Base-by-base conservation (phyloP, 2,797 vertebrate species). In the Gymnopithys bicolor region DNA sequence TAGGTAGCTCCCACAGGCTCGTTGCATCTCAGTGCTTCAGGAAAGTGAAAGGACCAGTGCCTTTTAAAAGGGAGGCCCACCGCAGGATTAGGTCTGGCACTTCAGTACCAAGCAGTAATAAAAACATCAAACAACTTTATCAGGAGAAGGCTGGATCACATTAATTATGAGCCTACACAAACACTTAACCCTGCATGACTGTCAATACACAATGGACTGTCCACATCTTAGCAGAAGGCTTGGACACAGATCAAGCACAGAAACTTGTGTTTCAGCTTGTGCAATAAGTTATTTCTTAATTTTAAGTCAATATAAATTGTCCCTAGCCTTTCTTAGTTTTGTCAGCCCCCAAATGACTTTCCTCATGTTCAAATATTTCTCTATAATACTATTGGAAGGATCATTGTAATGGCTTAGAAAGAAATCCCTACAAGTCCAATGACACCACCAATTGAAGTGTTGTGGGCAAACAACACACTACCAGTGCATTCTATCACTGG, bases 241-340 rank as follows among this genome's bases (percentile, higher is more conserved):
- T 94, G 88, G 90, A 93, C 51, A 18, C 21, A 28, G 33, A 68
- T 68, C 88, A 92, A 62, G 86, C 53, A 62, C 35, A 95, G 53
- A 93, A 95, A 94, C 37, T 68, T 46, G 48, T 30, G 25, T 90
- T 90, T 51, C 88, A 52, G 73, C 56, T 94, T 94, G 45, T 77
- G 83, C 68, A 94, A 67, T 48, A 76, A 45, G 14, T 77, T 56
- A 63, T 67, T 93, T 91, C 48, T 83, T 90, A 48, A 56, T 87
- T 89, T 90, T 39, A 75, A 86, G 73, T 67, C 60, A 91, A 56
- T 22, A 94, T 70, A 70, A 90, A 87, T 33, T 22, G 30, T 45
- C 27, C 74, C 53, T 49, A 75, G 76, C 8, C 22, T 41, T 93
- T 77, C 69, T 83, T 70, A 71, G 19, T 53, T 70, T 56, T 77